Conservation (phyloP, 1,140 invertebrate genomes). For the Drosophila mauritiana region DNA sequence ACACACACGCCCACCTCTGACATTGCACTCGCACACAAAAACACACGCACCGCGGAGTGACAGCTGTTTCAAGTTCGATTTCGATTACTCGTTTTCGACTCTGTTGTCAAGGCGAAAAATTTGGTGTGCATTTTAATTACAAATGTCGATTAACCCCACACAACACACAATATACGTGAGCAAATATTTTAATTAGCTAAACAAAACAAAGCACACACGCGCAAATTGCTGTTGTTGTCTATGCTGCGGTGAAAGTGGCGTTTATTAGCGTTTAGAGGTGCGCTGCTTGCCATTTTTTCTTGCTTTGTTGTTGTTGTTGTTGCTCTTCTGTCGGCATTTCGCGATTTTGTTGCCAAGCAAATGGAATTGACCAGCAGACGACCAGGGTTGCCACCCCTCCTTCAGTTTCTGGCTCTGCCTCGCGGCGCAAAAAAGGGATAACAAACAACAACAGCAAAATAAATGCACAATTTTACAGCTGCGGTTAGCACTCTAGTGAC, state of each 20-base stretch:
- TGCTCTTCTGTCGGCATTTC: conserved; percentile 12
- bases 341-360: conserved; percentile 47
- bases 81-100: conserved; percentile 32
- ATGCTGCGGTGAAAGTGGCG: conserved; percentile 42
- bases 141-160: conserved; percentile 45
- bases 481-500: background rate
- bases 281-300: background rate
- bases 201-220: conserved; percentile 1
- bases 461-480: background rate
- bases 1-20: conserved; percentile 37
- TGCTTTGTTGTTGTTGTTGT: conserved; percentile 8
- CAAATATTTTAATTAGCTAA: conserved; percentile 36
- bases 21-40: conserved; percentile 26
- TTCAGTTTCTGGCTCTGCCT: conserved; percentile 2
- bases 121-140: conserved; percentile 43
- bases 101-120: conserved; percentile 47
- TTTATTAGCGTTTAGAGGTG: conserved; percentile 18
- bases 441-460: background rate
- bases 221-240: conserved; percentile 6
- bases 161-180: conserved; percentile 8
- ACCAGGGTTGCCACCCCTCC: conserved; percentile 28
- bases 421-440: background rate
- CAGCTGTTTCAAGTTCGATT: conserved; percentile 57
- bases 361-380: conserved; percentile 38
- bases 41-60: conserved; percentile 12